phyloP scores from a whole-genome alignment of 2,113 vertebrate genomes.

The Laticauda colubrina region DNA sequence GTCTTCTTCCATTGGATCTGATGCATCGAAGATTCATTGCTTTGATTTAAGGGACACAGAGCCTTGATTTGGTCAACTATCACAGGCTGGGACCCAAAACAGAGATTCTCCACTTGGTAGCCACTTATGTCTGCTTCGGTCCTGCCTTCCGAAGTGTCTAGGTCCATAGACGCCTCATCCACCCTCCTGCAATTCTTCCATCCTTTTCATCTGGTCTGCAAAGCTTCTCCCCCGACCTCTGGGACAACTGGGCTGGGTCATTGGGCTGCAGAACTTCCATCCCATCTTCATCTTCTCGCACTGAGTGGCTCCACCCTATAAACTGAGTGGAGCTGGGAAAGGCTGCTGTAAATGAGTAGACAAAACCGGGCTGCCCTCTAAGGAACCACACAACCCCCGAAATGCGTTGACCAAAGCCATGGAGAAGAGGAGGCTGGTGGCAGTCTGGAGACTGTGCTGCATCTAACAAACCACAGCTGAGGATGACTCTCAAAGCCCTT shows the following conservation, averaged over 20 bases:
- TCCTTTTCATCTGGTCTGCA: not conserved
- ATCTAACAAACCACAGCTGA: constrained; percentile 29
- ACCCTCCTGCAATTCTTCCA: not conserved
- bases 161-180: not conserved
- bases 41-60: not conserved
- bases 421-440: not conserved
- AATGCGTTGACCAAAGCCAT: not conserved
- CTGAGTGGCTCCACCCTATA: not conserved
- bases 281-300: not conserved
- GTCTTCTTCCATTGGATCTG: not conserved
- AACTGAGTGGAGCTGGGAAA: not conserved
- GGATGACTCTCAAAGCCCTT: not conserved
- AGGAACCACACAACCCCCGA: not conserved
- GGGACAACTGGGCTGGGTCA: not conserved
- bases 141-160: too few species aligned
- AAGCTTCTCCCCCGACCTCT: not conserved
- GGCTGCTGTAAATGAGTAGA: not conserved
- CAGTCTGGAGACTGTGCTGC: constrained; percentile 14
- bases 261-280: not conserved
- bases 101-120: not conserved
- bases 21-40: not conserved
- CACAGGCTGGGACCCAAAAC: not conserved
- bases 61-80: not conserved
- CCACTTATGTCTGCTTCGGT: not conserved
- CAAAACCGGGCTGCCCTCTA: not conserved